Evolutionary conservation across 2,113 vertebrate species (phyloP).

Genomic region (Cricetomys ansorgei): DNA sequence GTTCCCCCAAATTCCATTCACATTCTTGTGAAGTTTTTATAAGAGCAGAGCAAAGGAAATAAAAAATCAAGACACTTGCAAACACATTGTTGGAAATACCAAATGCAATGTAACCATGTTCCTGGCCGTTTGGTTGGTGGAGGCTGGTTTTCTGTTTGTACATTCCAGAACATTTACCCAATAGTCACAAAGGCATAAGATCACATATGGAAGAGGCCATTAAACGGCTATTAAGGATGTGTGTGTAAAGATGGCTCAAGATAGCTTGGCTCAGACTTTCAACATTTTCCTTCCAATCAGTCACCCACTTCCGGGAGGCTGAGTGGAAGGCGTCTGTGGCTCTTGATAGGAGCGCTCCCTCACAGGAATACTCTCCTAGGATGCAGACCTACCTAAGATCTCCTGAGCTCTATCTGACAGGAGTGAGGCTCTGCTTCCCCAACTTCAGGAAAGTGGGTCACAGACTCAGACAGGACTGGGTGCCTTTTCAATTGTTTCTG

Average conservation of each 20-base stretch:
- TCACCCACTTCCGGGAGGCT: neutral
- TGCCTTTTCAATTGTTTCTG: neutral
- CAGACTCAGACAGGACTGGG: neutral
- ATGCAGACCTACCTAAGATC: neutral
- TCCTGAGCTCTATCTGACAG: neutral
- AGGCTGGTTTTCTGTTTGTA: neutral
- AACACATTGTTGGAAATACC: neutral
- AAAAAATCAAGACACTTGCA: neutral
- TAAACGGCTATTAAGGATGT: neutral
- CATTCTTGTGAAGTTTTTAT: neutral
- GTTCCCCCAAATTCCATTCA: too few relatives aligned
- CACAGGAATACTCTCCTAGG: neutral
- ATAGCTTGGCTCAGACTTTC: accelerated
- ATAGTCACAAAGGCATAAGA: neutral
- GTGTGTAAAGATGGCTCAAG: neutral
- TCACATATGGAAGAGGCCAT: neutral
- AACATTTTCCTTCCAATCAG: too few relatives aligned
- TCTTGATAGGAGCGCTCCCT: neutral
- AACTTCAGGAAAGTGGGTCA: too few relatives aligned
- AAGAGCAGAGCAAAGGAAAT: neutral
- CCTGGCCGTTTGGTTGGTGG: neutral
- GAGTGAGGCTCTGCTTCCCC: neutral
- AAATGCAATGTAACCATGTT: neutral
- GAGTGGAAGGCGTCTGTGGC: neutral
- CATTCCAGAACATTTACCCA: neutral